Evolutionary conservation across 1,140 invertebrate species (phyloP), one percentile per base, ranked within the genome.

Genomic region (Nebria ingens): DNA sequence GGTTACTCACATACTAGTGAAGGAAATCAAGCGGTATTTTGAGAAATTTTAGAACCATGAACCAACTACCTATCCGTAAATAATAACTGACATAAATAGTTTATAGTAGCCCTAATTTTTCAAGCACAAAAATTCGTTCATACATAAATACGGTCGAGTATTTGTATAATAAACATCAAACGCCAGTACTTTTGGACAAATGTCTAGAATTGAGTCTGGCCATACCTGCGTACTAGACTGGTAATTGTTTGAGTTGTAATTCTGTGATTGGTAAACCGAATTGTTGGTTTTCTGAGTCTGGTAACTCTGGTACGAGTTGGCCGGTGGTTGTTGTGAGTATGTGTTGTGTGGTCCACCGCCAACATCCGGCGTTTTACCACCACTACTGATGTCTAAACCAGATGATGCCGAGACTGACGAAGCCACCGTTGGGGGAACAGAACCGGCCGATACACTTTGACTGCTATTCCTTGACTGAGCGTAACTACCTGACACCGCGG

Each of bases 311-410:
- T 67, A 69, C 17, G 64, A 63, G 56, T 60, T 59, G 17, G 58
- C 58, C 1, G 62, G 56, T 54, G 65, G 64, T 6, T 62, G 61
- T n/a, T n/a, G n/a, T 50, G 56, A 61, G 52, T 68, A 70, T 6
- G 67, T 61, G 56, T 68, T 65, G n/a, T n/a, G n/a, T n/a, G n/a
- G n/a, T n/a, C n/a, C n/a, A 29, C 55, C 55, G 3, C 67, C 64
- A 12, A 53, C 52, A 19, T 53, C 21, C 53, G 55, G 51, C 66
- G 66, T 56, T 68, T 70, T 45, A 17, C 40, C 40, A 29, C 25
- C 25, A 25, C 57, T 62, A n/a, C n/a, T n/a, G 9, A 68, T 23
- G 9, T 68, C 64, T 11, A 68, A 55, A 17, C 53, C 58, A 21
- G 63, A 55, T 19, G 62, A 38, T 19, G 60, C 60, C n/a, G n/a